phyloP scores from a whole-genome alignment of 2,797 vertebrate species.

The Neosilurus hyrtlii region DNA sequence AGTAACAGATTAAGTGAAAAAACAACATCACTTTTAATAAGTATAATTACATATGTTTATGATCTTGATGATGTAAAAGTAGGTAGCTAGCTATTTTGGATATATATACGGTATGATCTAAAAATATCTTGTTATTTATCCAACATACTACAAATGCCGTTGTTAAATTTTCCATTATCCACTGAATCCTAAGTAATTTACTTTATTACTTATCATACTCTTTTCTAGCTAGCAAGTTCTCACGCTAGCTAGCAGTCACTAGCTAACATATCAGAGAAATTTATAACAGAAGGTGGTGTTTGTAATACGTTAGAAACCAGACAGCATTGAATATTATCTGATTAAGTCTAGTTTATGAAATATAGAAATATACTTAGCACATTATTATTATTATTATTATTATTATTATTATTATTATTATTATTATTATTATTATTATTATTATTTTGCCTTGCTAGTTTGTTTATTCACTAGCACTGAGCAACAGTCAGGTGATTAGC shows the following conservation, averaged over 20 bases:
- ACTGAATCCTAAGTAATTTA: neutral
- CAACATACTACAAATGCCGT: neutral
- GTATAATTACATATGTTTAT: neutral
- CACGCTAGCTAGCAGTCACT: neutral
- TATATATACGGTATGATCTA: neutral
- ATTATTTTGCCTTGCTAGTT: neutral
- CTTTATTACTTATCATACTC: neutral
- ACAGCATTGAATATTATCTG: neutral
- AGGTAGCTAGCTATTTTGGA: neutral
- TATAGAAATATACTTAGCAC: no score
- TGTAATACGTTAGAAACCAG: neutral
- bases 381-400: no score
- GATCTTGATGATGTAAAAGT: neutral
- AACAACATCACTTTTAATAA: neutral
- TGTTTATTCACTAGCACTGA: neutral
- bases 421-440: no score
- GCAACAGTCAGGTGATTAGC: constrained; percentile 4
- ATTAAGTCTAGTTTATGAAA: neutral
- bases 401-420: no score
- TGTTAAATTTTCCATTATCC: neutral
- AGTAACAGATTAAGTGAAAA: no score
- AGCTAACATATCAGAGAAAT: neutral
- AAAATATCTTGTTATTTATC: neutral
- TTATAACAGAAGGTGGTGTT: neutral
- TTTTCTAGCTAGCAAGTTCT: neutral